A percentile compares a stretch with the other conserved stretches of the same genome.
Conservation (phyloP, 2,888 invertebrate species). For the Drosophila merina region DNA sequence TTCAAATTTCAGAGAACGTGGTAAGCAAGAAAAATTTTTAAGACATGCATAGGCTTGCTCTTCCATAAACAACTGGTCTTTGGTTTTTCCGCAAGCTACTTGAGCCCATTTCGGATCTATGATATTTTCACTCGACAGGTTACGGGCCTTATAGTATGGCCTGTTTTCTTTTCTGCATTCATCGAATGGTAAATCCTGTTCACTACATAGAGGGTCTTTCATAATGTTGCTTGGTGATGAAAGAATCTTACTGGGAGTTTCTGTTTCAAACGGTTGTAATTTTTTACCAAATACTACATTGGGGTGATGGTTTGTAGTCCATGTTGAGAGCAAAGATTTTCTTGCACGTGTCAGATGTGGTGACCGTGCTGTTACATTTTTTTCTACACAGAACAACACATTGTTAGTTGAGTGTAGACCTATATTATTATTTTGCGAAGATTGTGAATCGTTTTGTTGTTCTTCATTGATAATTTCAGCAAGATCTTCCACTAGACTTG, state of each 20-base stretch:
- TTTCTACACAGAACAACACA: conserved; percentile 9
- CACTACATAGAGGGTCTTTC: conserved; percentile 88
- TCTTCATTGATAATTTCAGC: conserved; percentile 95
- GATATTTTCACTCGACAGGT: conserved; percentile 53
- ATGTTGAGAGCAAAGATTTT: conserved; percentile 90
- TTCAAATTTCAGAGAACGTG: conserved; percentile 91
- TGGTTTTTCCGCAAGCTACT: conserved; percentile 95
- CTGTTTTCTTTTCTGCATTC: conserved; percentile 81
- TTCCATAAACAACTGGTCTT: conserved; percentile 94
- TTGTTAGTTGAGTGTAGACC: background rate
- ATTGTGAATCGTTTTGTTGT: conserved; percentile 86
- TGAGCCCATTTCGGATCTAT: conserved; percentile 92
- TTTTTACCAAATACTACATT: conserved; percentile 85
- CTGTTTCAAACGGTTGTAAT: conserved; percentile 88
- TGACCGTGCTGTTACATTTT: conserved; percentile 83
- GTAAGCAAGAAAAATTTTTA: conserved; percentile 89
- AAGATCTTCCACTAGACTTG: conserved; percentile 91
- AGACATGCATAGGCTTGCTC: conserved; percentile 92
- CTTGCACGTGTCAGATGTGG: conserved; percentile 90
- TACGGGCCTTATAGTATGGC: conserved; percentile 54
- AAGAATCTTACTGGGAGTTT: conserved; percentile 94
- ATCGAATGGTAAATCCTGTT: conserved; percentile 80
- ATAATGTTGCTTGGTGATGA: conserved; percentile 94
- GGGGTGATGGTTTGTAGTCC: conserved; percentile 86
- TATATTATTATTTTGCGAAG: conserved; percentile 17